Base-by-base conservation (phyloP, 2,113 vertebrate genomes). In the Rhinogobius similis region DNA sequence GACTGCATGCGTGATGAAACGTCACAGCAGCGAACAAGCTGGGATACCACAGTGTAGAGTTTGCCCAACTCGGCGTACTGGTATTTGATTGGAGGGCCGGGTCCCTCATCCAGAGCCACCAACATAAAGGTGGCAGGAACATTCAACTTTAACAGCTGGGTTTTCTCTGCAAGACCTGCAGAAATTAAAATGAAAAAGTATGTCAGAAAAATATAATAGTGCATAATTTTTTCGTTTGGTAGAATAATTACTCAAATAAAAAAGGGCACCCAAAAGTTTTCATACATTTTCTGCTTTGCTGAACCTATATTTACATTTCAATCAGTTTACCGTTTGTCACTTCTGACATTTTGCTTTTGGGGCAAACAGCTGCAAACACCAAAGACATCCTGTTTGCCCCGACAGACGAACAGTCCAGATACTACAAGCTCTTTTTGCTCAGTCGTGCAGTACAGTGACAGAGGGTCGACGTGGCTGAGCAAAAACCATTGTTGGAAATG, bases 91-190 rank as follows among this genome's bases (percentile, higher is more conserved):
- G 98, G 96, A 80, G 98, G 98, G n/a, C 98, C 98, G 4, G 97
- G 97, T 59, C 98, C 98, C 90, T 99, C 98, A 65, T 99, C 98
- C 89, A 99, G 91, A 79, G 98, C 96, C 39, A 99, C 98, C 81
- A 99, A 92, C 98, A 99, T 99, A 91, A 99, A 99, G 2, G 97
- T 99, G 80, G 97, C 96, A 70, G 98, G 98, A 69, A 99, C 98
- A 66, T 95, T 98, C 58, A 99, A 87, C 89, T 99, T 99, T 78
- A 99, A 89, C 75, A 99, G 92, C 78, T 99, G 98, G 5, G 97
- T 98, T 93, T 99, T 98, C 89, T 99, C 96, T 88, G 95, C 95
- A 86, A 99, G 93, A 76, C 98, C 98, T 99, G 79, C 10, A 62
- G 5, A 24, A 3, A 11, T 26, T 23, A 26, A 55, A 26, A 14